Percentiles rank a stretch among this genome's conserved stretches.
Evolutionary conservation across 2,797 vertebrate genomes (phyloP).

Genomic region (Passerculus sandwichensis): DNA sequence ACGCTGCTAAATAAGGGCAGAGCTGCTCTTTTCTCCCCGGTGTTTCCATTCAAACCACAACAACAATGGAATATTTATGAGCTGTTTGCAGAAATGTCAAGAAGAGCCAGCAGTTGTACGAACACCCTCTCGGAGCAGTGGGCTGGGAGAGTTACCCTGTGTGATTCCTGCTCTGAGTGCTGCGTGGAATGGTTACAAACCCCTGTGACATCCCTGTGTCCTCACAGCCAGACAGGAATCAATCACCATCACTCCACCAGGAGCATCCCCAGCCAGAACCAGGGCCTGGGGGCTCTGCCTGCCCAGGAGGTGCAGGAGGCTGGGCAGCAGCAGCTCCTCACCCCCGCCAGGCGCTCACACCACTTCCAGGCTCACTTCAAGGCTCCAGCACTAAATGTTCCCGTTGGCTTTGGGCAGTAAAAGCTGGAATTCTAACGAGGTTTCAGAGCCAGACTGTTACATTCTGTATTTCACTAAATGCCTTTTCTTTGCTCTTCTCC

Average conservation of each 20-base stretch:
- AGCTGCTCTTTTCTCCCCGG: background rate
- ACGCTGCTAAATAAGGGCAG: background rate
- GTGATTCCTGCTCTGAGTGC: background rate
- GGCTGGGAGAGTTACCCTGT: background rate
- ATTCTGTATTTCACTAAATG: background rate
- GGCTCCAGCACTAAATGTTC: background rate
- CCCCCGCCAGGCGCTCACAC: fast-evolving
- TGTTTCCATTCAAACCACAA: background rate
- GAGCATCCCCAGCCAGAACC: background rate
- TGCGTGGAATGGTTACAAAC: background rate
- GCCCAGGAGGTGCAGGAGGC: background rate
- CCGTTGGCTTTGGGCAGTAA: background rate
- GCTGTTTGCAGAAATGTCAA: conserved; percentile 59
- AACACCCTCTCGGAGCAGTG: conserved; percentile 10
- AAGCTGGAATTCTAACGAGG: background rate
- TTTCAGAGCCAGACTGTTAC: background rate
- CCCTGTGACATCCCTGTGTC: background rate
- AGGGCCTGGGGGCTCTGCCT: background rate
- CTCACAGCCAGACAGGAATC: background rate
- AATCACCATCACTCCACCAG: background rate
- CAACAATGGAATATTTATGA: conserved; percentile 63
- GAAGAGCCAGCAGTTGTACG: conserved; percentile 37
- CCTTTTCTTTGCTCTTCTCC: background rate
- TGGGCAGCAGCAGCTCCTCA: background rate
- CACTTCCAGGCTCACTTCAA: background rate